Conservation (phyloP, 1,140 invertebrate genomes). For the Ostrea edulis region DNA sequence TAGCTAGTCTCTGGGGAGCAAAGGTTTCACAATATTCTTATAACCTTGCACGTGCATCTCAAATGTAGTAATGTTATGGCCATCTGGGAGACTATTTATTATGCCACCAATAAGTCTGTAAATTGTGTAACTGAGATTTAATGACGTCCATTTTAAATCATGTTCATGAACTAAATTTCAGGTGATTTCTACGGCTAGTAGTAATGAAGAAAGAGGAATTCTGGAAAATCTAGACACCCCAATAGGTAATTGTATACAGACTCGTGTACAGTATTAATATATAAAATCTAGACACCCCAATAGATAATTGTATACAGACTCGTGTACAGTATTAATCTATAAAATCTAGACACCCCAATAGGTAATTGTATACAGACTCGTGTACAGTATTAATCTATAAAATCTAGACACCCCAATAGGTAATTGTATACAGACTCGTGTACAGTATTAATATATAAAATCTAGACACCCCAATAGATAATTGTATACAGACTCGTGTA, state of each 20-base stretch:
- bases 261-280: too few species aligned
- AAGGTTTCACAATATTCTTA: constrained; percentile 72
- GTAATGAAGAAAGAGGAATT: constrained; percentile 78
- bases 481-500: too few species aligned
- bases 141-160: neutral
- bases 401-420: too few species aligned
- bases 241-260: constrained; percentile 54
- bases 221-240: constrained; percentile 76
- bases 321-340: too few species aligned
- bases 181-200: constrained; percentile 78
- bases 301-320: constrained; percentile 51
- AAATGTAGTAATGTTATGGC: neutral
- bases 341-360: constrained; percentile 75
- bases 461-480: constrained; percentile 72
- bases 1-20: constrained; percentile 80
- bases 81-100: neutral
- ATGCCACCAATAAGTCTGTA: neutral
- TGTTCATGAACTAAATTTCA: constrained; percentile 39
- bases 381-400: too few species aligned
- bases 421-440: too few species aligned
- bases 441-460: too few species aligned
- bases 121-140: neutral
- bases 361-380: too few species aligned
- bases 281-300: constrained; percentile 73
- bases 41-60: neutral